These are phyloP conservation scores for Zaprionus gabonicus DNA, from an alignment of 1,140 invertebrate species.

Conservation along the genomic window DNA sequence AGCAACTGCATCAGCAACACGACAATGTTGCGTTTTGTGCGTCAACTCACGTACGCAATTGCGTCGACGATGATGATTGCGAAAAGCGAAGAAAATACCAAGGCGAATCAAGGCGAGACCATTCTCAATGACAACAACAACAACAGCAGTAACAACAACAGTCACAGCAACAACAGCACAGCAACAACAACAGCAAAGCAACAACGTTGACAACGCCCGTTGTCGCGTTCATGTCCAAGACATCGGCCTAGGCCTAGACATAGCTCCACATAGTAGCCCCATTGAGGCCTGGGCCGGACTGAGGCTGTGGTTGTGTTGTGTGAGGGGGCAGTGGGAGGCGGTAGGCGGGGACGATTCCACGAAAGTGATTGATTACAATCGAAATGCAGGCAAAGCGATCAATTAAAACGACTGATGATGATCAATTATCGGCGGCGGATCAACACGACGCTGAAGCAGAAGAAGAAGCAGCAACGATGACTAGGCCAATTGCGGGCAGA, in stretches of 20 bases:
- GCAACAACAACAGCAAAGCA: background rate
- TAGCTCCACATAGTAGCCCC: conserved; percentile 60
- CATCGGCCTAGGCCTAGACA: background rate
- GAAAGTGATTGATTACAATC: conserved; percentile 83
- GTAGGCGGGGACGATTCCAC: conserved; percentile 60
- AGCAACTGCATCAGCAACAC: conserved; percentile 14
- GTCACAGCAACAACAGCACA: background rate
- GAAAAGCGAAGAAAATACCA: conserved; percentile 40
- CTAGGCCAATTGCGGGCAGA: conserved; percentile 21
- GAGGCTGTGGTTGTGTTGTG: no score
- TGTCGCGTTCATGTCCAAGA: conserved; percentile 1
- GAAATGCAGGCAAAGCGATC: conserved; percentile 67
- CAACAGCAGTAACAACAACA: background rate
- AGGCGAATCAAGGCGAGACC: conserved; percentile 7
- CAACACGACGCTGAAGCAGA: conserved; percentile 37
- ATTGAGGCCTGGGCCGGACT: conserved; percentile 37
- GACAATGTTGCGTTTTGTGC: conserved; percentile 34
- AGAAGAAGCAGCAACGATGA: conserved; percentile 25
- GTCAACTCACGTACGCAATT: conserved; percentile 57
- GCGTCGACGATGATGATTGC: conserved; percentile 53
- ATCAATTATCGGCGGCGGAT: conserved; percentile 73
- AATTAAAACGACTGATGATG: conserved; percentile 82
- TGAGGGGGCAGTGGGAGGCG: conserved; percentile 1
- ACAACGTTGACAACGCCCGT: conserved; percentile 40
- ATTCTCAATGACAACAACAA: conserved; percentile 32